Evolutionary conservation across 2,113 vertebrate species (phyloP).

Genomic region (Mellivora capensis): DNA sequence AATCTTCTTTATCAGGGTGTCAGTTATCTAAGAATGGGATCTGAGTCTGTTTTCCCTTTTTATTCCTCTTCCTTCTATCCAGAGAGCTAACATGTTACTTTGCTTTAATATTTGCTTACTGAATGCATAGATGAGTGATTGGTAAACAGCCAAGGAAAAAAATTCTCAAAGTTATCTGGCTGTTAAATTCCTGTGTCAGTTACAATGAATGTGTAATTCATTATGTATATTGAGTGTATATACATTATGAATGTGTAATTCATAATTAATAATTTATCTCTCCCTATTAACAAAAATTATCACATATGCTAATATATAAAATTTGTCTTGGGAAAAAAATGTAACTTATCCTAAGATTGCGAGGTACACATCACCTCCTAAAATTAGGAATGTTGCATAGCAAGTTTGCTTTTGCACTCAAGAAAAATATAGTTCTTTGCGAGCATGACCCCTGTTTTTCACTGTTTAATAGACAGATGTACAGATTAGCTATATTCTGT

Average conservation of each 20-base stretch:
- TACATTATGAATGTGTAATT: too few species aligned
- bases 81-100: background rate
- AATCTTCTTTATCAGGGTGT: background rate
- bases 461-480: slow-evolving; percentile 27
- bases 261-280: background rate
- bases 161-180: background rate
- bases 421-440: background rate
- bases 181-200: background rate
- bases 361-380: background rate
- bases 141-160: background rate
- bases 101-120: background rate
- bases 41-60: background rate
- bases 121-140: background rate
- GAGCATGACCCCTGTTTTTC: background rate
- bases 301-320: background rate
- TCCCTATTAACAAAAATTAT: background rate
- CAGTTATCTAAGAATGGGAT: background rate
- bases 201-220: background rate
- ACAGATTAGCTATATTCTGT: background rate
- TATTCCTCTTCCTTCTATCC: background rate
- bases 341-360: background rate
- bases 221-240: too few species aligned
- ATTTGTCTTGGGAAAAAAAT: background rate
- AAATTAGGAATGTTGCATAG: background rate
- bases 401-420: background rate